Percentiles rank a stretch among this genome's conserved stretches.
Conservation (phyloP, 2,797 vertebrate genomes). For the Epinephelus malabaricus region DNA sequence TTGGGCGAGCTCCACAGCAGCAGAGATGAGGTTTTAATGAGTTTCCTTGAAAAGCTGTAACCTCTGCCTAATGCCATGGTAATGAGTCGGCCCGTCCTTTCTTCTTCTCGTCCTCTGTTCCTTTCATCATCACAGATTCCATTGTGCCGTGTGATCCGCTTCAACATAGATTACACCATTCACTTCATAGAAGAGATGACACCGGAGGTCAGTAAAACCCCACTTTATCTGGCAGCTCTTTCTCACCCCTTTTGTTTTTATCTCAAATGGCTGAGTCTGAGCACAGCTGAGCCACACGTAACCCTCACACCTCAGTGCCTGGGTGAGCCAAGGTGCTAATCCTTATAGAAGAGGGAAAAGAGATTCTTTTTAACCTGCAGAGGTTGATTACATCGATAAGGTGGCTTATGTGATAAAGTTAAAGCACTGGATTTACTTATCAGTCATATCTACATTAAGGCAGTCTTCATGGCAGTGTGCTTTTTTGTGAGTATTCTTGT, state of each 20-base stretch:
- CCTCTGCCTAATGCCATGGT: conserved; percentile 70
- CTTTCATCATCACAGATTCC: conserved; percentile 91
- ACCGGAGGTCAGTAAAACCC: conserved; percentile 93
- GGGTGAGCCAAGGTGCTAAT: conserved; percentile 71
- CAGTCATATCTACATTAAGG: conserved; percentile 57
- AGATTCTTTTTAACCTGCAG: conserved; percentile 54
- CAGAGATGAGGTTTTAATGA: conserved; percentile 75
- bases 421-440: conserved; percentile 71
- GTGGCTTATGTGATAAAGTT: conserved; percentile 65
- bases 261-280: conserved; percentile 67
- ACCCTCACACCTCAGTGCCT: conserved; percentile 58
- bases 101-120: conserved; percentile 55
- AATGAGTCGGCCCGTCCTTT: conserved; percentile 67
- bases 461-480: conserved; percentile 1
- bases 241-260: conserved; percentile 69
- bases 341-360: conserved; percentile 61
- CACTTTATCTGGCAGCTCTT: conserved; percentile 60
- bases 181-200: conserved; percentile 99
- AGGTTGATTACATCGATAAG: conserved; percentile 65
- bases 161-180: conserved; percentile 99
- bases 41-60: conserved; percentile 78
- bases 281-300: conserved; percentile 62
- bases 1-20: neutral
- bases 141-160: conserved; percentile 98
- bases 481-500: neutral